Percentiles rank a stretch among this genome's conserved stretches.
Evolutionary conservation across 37 sponge, comb jelly and placozoan genomes (phyloP).

Genomic region (Trichoplax adhaerens): DNA sequence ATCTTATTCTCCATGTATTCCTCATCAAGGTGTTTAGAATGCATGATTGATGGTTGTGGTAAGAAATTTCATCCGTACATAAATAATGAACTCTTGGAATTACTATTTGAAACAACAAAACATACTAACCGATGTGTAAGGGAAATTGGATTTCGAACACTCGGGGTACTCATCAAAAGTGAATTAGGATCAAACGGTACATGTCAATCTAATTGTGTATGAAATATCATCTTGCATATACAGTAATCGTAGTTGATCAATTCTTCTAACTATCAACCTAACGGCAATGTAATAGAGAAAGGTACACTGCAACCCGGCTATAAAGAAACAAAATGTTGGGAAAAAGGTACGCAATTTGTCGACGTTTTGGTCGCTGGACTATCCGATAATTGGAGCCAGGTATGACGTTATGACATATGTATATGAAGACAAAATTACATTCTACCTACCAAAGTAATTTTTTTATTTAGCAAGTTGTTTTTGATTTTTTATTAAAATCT

Average conservation of each 20-base stretch:
- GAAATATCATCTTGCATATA: too few relatives aligned
- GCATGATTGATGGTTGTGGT: slow-evolving; percentile 47
- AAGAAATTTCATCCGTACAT: slow-evolving; percentile 37
- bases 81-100: slow-evolving; percentile 47
- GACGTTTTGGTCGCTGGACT: slow-evolving; percentile 40
- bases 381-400: slow-evolving; percentile 94
- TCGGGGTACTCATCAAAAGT: slow-evolving; percentile 25
- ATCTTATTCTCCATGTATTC: background rate
- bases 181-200: too few relatives aligned
- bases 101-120: slow-evolving; percentile 43
- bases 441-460: background rate
- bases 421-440: background rate
- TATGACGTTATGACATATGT: slow-evolving; percentile 5
- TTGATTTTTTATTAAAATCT: too few relatives aligned
- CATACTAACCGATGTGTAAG: slow-evolving; percentile 92
- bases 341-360: slow-evolving; percentile 12
- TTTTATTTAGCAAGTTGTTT: background rate
- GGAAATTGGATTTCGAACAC: slow-evolving; percentile 57
- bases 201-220: too few relatives aligned
- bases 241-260: too few relatives aligned
- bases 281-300: too few relatives aligned
- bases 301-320: too few relatives aligned
- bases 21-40: slow-evolving; percentile 21
- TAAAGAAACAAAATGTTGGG: background rate
- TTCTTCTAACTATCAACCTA: too few relatives aligned